These are phyloP conservation scores for Netelia fuscicornis DNA, from an alignment of 2,888 invertebrate species.

Conservation along the genomic window DNA sequence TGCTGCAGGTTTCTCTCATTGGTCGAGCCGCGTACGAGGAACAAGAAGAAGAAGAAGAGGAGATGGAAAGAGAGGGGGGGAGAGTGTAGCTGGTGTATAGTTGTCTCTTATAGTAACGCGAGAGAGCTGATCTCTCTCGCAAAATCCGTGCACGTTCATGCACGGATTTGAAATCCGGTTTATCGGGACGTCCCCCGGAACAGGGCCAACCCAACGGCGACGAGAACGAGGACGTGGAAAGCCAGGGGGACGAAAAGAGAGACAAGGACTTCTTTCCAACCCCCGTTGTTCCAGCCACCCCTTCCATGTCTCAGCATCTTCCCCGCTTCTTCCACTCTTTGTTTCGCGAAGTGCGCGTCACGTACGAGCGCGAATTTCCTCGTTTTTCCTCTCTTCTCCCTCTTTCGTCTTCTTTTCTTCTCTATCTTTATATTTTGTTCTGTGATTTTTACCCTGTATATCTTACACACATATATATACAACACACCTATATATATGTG, in stretches of 20 bases:
- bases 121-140: constrained; percentile 63
- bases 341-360: constrained; percentile 58
- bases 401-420: constrained; percentile 23
- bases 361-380: constrained; percentile 64
- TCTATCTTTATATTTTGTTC: background rate
- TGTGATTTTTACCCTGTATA: background rate
- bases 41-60: background rate
- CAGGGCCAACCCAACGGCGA: constrained; percentile 52
- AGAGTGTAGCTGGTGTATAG: background rate
- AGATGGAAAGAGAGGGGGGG: background rate
- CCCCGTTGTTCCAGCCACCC: constrained; percentile 42
- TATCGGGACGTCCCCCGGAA: constrained; percentile 69
- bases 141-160: constrained; percentile 74
- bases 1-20: background rate
- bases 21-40: background rate
- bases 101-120: constrained; percentile 16
- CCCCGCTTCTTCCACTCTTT: constrained; percentile 34
- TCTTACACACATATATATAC: background rate
- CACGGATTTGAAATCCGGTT: constrained; percentile 74
- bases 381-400: constrained; percentile 6
- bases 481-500: too few relatives aligned
- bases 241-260: constrained; percentile 34
- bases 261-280: constrained; percentile 44
- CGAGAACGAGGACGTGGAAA: constrained; percentile 43
- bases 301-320: constrained; percentile 40